These are phyloP conservation scores for Podarcis muralis DNA, from an alignment of 2,113 vertebrate species.

Conservation along the genomic window DNA sequence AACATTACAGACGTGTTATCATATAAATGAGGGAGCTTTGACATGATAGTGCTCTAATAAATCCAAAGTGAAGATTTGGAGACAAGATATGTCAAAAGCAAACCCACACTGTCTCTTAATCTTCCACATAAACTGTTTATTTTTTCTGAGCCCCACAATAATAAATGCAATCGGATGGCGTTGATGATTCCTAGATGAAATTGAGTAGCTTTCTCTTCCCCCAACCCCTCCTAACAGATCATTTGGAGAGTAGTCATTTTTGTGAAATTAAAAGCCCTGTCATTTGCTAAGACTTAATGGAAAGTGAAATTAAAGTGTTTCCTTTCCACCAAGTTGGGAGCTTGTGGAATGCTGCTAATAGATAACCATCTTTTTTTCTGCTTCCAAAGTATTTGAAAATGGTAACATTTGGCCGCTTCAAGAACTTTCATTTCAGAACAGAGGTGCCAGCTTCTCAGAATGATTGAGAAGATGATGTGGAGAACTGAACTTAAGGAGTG, in stretches of 20 bases:
- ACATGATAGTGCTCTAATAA: conserved; percentile 82
- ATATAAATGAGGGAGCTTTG: conserved; percentile 86
- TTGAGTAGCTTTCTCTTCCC: conserved; percentile 64
- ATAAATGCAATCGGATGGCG: conserved; percentile 78
- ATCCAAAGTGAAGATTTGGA: conserved; percentile 82
- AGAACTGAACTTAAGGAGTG: too few species aligned
- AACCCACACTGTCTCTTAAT: conserved; percentile 84
- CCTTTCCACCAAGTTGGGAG: conserved; percentile 57
- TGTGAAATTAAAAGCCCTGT: conserved; percentile 78
- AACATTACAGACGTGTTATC: conserved; percentile 88
- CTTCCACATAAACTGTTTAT: conserved; percentile 86
- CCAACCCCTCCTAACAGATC: conserved; percentile 60
- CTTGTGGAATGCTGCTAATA: conserved; percentile 72
- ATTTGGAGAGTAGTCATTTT: conserved; percentile 77
- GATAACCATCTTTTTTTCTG: conserved; percentile 57
- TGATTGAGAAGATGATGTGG: too few species aligned
- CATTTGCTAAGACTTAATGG: conserved; percentile 70
- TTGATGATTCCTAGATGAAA: conserved; percentile 82
- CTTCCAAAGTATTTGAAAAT: conserved; percentile 47
- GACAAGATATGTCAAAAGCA: conserved; percentile 85
- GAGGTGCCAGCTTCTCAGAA: too few species aligned
- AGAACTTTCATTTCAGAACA: conserved; percentile 45
- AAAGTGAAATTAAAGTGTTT: conserved; percentile 68
- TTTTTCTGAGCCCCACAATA: conserved; percentile 84
- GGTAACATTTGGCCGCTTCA: conserved; percentile 33